phyloP scores from a whole-genome alignment of 2,888 invertebrate species.

The Nephrocerus scutellatus region DNA sequence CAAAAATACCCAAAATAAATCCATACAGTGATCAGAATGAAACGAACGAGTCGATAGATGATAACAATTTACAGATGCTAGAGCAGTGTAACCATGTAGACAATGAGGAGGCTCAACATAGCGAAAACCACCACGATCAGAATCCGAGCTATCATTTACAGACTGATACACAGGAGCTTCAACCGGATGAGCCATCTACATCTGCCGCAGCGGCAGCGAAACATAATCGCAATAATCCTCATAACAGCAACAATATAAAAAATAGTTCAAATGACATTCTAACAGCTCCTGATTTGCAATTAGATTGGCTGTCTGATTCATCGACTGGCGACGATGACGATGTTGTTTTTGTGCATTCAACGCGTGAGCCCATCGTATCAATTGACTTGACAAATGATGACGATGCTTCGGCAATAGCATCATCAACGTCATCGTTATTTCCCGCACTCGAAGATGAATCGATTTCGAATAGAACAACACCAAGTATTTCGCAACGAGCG shows the following conservation, averaged over 20 bases:
- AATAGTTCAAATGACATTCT: constrained; percentile 30
- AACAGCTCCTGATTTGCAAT: constrained; percentile 61
- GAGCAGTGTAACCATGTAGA: no score
- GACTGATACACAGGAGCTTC: no score
- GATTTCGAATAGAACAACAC: no score
- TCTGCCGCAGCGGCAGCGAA: background rate
- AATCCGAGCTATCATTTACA: no score
- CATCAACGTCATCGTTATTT: constrained; percentile 1
- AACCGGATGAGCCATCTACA: background rate
- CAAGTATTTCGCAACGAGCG: no score
- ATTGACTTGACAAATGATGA: constrained; percentile 57
- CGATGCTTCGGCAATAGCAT: constrained; percentile 33
- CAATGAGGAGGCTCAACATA: no score
- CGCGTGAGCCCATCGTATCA: constrained; percentile 49
- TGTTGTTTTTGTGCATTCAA: constrained; percentile 48
- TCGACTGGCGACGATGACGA: constrained; percentile 59
- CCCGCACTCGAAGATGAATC: no score
- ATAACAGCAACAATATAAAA: constrained; percentile 6
- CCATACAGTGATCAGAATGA: constrained; percentile 14
- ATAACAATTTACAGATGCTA: no score
- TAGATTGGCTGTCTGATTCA: constrained; percentile 65
- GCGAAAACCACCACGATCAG: no score
- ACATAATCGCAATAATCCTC: background rate
- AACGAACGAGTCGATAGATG: constrained; percentile 17
- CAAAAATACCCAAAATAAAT: constrained; percentile 2